These are phyloP conservation scores for Drosophila ambigua DNA, from an alignment of 1,140 invertebrate genomes.

Conservation along the genomic window DNA sequence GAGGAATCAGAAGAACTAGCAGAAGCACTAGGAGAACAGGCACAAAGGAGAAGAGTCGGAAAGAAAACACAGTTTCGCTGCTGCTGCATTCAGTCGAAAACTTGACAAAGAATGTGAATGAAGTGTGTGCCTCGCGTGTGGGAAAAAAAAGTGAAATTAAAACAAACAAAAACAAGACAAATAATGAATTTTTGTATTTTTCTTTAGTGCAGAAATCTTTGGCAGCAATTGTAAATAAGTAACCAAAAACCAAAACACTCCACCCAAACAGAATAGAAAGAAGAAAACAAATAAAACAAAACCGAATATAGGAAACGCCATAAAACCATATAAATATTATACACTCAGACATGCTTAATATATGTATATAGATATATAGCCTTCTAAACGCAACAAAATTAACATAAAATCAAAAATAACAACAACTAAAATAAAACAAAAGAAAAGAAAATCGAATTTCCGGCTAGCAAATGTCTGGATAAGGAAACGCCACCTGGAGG, in stretches of 20 bases:
- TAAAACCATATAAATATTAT: constrained; percentile 45
- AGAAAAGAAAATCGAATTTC: constrained; percentile 37
- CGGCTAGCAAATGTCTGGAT: constrained; percentile 81
- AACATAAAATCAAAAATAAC: constrained; percentile 10
- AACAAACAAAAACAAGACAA: constrained; percentile 6
- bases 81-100: constrained; percentile 1
- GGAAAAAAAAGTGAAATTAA: constrained; percentile 7
- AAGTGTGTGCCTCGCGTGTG: constrained; percentile 6
- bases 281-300: constrained; percentile 44
- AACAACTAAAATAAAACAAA: constrained; percentile 9
- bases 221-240: constrained; percentile 73
- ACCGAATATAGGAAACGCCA: constrained; percentile 24
- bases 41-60: constrained; percentile 19
- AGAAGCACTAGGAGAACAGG: constrained; percentile 30
- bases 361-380: constrained; percentile 62
- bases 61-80: too few relatives aligned
- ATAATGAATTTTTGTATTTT: constrained; percentile 25
- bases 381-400: constrained; percentile 31
- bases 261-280: constrained; percentile 56
- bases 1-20: constrained; percentile 36
- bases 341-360: constrained; percentile 47
- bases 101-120: constrained; percentile 15
- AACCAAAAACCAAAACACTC: constrained; percentile 70
- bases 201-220: constrained; percentile 62
- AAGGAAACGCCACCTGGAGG: constrained; percentile 55